phyloP scores from a whole-genome alignment of 2,113 vertebrate genomes.

The Hippocampus mohnikei region DNA sequence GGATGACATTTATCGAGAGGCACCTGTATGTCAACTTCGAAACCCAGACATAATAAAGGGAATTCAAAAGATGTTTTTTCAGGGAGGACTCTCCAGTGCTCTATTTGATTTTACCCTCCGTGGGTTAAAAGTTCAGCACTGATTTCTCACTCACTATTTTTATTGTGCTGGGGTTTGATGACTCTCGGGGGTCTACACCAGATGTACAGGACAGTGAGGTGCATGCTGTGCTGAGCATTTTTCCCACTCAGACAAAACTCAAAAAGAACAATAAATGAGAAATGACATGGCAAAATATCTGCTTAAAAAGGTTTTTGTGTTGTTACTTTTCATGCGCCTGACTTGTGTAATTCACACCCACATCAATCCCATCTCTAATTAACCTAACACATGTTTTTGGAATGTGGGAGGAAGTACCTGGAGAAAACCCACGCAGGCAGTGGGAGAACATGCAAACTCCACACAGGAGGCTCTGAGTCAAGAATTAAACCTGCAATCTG shows the following conservation, averaged over 20 bases:
- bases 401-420: neutral
- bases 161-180: neutral
- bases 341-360: neutral
- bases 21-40: neutral
- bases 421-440: neutral
- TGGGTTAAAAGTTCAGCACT: neutral
- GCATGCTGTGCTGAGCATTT: neutral
- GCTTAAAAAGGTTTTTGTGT: too few relatives aligned
- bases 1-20: neutral
- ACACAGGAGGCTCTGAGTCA: neutral
- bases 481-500: neutral
- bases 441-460: neutral
- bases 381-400: neutral
- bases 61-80: neutral
- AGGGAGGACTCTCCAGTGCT: neutral
- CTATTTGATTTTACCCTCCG: neutral
- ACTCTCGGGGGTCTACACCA: neutral
- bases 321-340: too few relatives aligned
- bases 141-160: slow-evolving; percentile 6
- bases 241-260: neutral
- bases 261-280: neutral
- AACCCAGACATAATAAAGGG: neutral
- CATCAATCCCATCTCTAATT: neutral
- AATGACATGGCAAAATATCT: neutral
- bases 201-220: neutral